A percentile compares a stretch with the other conserved stretches of the same genome.
Conservation (phyloP, 2,113 vertebrate species). For the Halcyon senegalensis region DNA sequence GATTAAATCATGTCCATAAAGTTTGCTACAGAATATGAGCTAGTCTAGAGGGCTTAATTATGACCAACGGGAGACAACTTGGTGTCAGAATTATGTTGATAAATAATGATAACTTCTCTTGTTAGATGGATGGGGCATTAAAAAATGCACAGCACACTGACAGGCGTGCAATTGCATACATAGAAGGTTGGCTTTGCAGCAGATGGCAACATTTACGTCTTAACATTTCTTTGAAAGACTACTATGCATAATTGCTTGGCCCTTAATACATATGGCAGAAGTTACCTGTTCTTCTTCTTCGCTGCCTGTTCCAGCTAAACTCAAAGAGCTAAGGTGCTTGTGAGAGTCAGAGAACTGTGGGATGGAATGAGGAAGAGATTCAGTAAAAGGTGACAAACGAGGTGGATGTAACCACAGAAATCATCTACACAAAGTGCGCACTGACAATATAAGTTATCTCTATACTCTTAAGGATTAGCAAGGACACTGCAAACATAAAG, state of each 20-base stretch:
- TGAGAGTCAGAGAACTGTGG: slow-evolving; percentile 70
- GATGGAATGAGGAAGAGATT: slow-evolving; percentile 62
- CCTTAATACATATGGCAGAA: slow-evolving; percentile 29
- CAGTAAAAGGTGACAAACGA: slow-evolving; percentile 43
- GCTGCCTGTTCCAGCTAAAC: slow-evolving; percentile 77
- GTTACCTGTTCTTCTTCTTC: slow-evolving; percentile 81
- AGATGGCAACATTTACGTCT: background rate
- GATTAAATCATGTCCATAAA: background rate
- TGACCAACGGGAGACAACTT: background rate
- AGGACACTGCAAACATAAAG: slow-evolving; percentile 33
- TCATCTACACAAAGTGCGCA: slow-evolving; percentile 15
- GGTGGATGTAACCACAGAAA: background rate
- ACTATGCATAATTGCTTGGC: background rate
- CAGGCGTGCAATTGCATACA: background rate
- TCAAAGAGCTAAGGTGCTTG: slow-evolving; percentile 74
- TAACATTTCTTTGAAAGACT: background rate
- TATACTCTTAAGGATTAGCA: slow-evolving; percentile 14
- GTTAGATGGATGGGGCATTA: background rate
- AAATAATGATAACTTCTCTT: background rate
- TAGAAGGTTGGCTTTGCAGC: background rate
- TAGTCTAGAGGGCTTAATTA: background rate
- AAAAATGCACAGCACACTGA: slow-evolving; percentile 11
- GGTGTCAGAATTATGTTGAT: background rate
- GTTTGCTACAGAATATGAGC: background rate
- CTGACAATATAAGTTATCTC: background rate